These are phyloP conservation scores for Euplagia quadripunctaria DNA, from an alignment of 2,888 invertebrate genomes.

Conservation along the genomic window DNA sequence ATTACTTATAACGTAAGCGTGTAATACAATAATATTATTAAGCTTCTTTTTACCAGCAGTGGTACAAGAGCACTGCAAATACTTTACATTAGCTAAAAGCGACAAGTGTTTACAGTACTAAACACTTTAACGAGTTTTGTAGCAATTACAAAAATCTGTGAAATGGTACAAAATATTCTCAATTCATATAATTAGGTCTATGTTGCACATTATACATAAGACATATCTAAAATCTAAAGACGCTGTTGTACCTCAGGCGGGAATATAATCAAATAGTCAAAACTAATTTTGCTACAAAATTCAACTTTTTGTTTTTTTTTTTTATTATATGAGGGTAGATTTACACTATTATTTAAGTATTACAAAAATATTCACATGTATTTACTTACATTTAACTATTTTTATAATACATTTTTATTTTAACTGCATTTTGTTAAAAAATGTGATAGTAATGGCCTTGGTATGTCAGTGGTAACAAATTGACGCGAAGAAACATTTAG, in stretches of 20 bases:
- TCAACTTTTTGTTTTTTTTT: neutral
- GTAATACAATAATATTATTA: slow-evolving; percentile 2
- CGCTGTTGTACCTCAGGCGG: slow-evolving; percentile 54
- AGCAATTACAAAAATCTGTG: slow-evolving; percentile 39
- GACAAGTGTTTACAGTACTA: neutral
- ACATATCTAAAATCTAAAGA: slow-evolving; percentile 37
- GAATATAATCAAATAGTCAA: slow-evolving; percentile 40
- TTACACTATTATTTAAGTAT: neutral
- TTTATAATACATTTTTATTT: slow-evolving; percentile 2
- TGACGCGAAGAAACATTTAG: slow-evolving; percentile 26
- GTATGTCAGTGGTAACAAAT: slow-evolving; percentile 39
- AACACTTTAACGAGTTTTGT: slow-evolving; percentile 27
- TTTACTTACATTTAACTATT: slow-evolving; percentile 5
- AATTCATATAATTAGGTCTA: slow-evolving; percentile 52
- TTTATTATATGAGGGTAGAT: neutral
- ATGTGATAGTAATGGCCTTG: slow-evolving; percentile 14
- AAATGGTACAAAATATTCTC: slow-evolving; percentile 51
- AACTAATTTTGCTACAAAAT: neutral
- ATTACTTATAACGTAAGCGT: neutral
- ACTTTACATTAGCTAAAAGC: slow-evolving; percentile 22
- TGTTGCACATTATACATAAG: slow-evolving; percentile 31
- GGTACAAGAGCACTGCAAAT: slow-evolving; percentile 30
- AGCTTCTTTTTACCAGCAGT: slow-evolving; percentile 24
- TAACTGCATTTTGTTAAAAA: neutral
- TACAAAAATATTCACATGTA: slow-evolving; percentile 1